phyloP scores from a whole-genome alignment of 2,888 invertebrate species.

The Agrotis segetum region DNA sequence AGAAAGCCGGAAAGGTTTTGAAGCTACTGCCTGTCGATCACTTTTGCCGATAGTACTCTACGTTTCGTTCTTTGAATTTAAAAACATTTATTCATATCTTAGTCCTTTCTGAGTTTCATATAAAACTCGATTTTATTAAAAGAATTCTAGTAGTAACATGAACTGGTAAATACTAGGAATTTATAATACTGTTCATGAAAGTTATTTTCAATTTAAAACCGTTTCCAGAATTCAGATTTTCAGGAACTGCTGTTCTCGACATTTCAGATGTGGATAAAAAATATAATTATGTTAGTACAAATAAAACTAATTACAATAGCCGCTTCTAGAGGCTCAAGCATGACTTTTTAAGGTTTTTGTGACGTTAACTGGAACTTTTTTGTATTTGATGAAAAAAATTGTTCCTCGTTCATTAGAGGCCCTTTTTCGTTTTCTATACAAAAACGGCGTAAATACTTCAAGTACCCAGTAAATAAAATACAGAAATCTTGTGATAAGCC shows the following conservation, averaged over 20 bases:
- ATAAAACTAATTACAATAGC: not conserved
- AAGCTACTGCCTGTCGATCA: not conserved
- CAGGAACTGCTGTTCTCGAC: not conserved
- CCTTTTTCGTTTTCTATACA: too few relatives aligned
- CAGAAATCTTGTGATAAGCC: too few relatives aligned
- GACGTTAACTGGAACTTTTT: too few relatives aligned
- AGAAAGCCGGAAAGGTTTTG: too few relatives aligned
- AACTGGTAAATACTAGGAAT: not conserved
- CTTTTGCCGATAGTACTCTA: slow-evolving; percentile 27
- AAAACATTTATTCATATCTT: slow-evolving; percentile 44
- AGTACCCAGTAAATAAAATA: too few relatives aligned
- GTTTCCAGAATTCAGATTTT: not conserved
- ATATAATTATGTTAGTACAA: not conserved
- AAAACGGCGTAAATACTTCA: too few relatives aligned
- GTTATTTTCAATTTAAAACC: not conserved
- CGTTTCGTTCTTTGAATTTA: slow-evolving; percentile 28
- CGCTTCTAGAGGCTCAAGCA: too few relatives aligned
- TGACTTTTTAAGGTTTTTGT: too few relatives aligned
- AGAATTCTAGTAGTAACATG: not conserved
- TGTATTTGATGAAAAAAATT: too few relatives aligned
- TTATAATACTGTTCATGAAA: slow-evolving; percentile 4
- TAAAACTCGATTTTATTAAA: not conserved
- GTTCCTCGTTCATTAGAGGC: too few relatives aligned
- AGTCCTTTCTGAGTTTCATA: not conserved
- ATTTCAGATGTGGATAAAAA: not conserved